Evolutionary conservation across 2,888 invertebrate species (phyloP).

Genomic region (Dasypogon diadema): DNA sequence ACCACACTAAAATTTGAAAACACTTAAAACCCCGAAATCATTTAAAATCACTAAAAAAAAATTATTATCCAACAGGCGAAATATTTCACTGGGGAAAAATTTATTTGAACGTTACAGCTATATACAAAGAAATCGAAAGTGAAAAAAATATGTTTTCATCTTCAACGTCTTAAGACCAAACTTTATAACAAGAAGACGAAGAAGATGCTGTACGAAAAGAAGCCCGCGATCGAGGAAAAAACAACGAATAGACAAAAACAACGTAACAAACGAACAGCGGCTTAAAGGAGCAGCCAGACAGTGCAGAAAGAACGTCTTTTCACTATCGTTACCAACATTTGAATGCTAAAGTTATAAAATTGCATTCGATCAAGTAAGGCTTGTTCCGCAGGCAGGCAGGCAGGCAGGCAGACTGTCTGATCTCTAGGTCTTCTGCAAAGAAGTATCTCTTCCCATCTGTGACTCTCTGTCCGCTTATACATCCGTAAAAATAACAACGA

Average conservation of each 20-base stretch:
- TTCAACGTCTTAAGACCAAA: slow-evolving; percentile 44
- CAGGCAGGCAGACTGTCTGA: background rate
- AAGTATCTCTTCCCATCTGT: slow-evolving; percentile 43
- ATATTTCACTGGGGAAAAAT: slow-evolving; percentile 31
- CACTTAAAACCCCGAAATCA: slow-evolving; percentile 15
- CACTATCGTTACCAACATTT: slow-evolving; percentile 69
- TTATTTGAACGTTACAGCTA: slow-evolving; percentile 5
- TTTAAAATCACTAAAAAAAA: background rate
- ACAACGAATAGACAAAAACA: background rate
- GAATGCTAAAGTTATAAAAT: slow-evolving; percentile 68
- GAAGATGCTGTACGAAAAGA: slow-evolving; percentile 23
- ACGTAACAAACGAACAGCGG: slow-evolving; percentile 25
- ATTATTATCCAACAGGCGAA: slow-evolving; percentile 31
- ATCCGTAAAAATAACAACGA: slow-evolving; percentile 22
- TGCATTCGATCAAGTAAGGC: slow-evolving; percentile 63
- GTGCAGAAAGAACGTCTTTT: slow-evolving; percentile 65
- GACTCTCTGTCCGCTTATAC: slow-evolving; percentile 1
- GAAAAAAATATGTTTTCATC: slow-evolving; percentile 37
- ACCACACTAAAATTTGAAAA: slow-evolving; percentile 12
- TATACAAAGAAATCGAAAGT: slow-evolving; percentile 54
- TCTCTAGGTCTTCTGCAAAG: slow-evolving; percentile 46
- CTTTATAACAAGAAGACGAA: slow-evolving; percentile 27
- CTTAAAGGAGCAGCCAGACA: slow-evolving; percentile 32
- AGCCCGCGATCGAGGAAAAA: background rate
- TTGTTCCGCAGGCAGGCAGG: slow-evolving; percentile 15